These are phyloP conservation scores for Melanotaenia duboulayi DNA, from an alignment of 2,113 vertebrate genomes.

Conservation along the genomic window DNA sequence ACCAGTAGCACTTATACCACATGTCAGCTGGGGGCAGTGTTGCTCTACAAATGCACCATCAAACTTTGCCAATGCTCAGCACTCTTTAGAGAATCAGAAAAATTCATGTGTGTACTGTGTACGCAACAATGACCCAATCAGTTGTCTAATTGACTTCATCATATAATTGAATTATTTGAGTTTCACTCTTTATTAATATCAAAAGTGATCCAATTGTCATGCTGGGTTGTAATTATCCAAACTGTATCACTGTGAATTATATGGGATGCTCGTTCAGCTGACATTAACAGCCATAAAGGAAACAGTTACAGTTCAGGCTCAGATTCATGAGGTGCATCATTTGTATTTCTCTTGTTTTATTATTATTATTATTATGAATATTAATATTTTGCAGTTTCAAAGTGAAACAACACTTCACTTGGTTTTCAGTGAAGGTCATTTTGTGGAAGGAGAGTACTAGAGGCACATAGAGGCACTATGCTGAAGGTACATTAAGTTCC, in stretches of 20 bases:
- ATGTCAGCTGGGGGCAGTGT: conserved; percentile 75
- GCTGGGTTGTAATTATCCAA: conserved; percentile 33
- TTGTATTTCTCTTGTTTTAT: neutral
- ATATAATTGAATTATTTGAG: conserved; percentile 47
- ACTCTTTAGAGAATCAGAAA: conserved; percentile 12
- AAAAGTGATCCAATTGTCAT: conserved; percentile 21
- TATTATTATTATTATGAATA: neutral
- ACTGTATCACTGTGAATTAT: conserved; percentile 31
- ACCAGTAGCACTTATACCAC: conserved; percentile 27
- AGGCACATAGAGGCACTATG: conserved; percentile 20
- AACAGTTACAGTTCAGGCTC: conserved; percentile 10
- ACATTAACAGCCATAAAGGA: conserved; percentile 20
- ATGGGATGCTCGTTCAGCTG: conserved; percentile 5
- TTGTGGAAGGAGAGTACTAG: conserved; percentile 22
- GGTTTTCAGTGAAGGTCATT: conserved; percentile 32
- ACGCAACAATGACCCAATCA: conserved; percentile 31
- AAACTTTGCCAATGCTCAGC: neutral
- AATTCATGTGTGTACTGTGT: conserved; percentile 2
- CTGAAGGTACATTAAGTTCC: conserved; percentile 38
- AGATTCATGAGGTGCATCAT: neutral
- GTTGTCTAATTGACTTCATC: conserved; percentile 46
- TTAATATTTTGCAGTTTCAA: neutral
- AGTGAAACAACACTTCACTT: conserved; percentile 7
- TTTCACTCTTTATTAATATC: conserved; percentile 40
- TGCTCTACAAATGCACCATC: conserved; percentile 54